These are phyloP conservation scores for Zeuzera pyrina DNA, from an alignment of 2,888 invertebrate genomes.

Conservation along the genomic window DNA sequence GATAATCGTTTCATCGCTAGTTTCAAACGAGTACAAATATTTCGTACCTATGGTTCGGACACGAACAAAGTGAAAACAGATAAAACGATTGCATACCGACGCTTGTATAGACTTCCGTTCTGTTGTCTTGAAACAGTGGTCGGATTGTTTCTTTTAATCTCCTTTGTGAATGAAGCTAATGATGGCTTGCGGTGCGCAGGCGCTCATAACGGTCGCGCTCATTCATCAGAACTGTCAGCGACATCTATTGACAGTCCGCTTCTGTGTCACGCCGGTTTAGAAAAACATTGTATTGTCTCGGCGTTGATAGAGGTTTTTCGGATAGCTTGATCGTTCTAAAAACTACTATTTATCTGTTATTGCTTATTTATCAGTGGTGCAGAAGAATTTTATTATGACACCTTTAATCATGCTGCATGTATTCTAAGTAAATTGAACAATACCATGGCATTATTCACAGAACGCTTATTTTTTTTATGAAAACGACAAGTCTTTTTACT, in stretches of 20 bases:
- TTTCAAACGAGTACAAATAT: constrained; percentile 7
- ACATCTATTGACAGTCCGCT: constrained; percentile 66
- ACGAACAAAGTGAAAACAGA: constrained; percentile 21
- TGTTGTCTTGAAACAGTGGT: constrained; percentile 36
- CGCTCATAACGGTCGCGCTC: constrained; percentile 57
- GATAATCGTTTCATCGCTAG: too few species aligned
- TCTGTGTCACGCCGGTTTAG: constrained; percentile 40
- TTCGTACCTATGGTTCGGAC: constrained; percentile 10
- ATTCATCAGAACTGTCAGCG: constrained; percentile 66
- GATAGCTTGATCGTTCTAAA: too few species aligned
- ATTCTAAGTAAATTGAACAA: too few species aligned
- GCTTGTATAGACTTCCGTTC: constrained; percentile 57
- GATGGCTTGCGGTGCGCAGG: constrained; percentile 27
- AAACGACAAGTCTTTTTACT: too few species aligned
- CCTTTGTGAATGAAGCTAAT: constrained; percentile 57
- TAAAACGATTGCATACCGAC: constrained; percentile 35
- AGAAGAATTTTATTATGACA: too few species aligned
- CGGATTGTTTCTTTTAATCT: constrained; percentile 64
- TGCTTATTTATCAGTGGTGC: too few species aligned
- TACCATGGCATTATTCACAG: too few species aligned
- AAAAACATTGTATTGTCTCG: neutral
- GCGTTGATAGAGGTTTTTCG: neutral
- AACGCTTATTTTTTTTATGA: too few species aligned
- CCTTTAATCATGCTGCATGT: too few species aligned
- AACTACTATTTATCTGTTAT: too few species aligned